These are phyloP conservation scores for Drosophila sturtevanti DNA, from an alignment of 1,140 invertebrate genomes.

Conservation along the genomic window DNA sequence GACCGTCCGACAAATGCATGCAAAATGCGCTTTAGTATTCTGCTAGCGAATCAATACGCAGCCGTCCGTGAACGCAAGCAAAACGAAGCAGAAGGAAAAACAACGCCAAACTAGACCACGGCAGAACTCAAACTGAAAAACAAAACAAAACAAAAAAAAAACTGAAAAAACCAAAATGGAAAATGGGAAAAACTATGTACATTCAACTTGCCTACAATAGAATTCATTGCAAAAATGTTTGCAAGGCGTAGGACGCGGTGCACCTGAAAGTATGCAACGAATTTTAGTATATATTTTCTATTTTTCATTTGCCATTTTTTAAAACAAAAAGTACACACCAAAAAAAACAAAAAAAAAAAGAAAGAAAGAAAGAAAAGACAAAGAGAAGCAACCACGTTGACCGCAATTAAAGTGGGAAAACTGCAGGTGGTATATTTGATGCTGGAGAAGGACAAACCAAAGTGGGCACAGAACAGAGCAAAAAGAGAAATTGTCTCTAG, in stretches of 20 bases:
- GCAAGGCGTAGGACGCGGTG: conserved; percentile 36
- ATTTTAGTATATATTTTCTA: conserved; percentile 28
- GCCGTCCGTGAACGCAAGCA: conserved; percentile 42
- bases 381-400: conserved; percentile 67
- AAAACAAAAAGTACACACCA: not conserved
- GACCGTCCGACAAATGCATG: conserved; percentile 52
- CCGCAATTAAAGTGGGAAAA: conserved; percentile 70
- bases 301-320: conserved; percentile 46
- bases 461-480: conserved; percentile 27
- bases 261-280: conserved; percentile 62
- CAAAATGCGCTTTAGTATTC: conserved; percentile 59
- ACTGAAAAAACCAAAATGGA: conserved; percentile 2
- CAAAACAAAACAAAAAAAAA: conserved; percentile 28
- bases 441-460: not conserved
- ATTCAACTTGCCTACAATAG: conserved; percentile 33
- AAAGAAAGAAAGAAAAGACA: conserved; percentile 38
- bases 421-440: conserved; percentile 32
- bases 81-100: conserved; percentile 37
- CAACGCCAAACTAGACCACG: conserved; percentile 39
- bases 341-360: conserved; percentile 7
- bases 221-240: conserved; percentile 51
- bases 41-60: conserved; percentile 67
- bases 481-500: conserved; percentile 22
- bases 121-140: conserved; percentile 24
- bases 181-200: conserved; percentile 31